Evolutionary conservation across 2,797 vertebrate species (phyloP).

Genomic region (Peromyscus nudipes): DNA sequence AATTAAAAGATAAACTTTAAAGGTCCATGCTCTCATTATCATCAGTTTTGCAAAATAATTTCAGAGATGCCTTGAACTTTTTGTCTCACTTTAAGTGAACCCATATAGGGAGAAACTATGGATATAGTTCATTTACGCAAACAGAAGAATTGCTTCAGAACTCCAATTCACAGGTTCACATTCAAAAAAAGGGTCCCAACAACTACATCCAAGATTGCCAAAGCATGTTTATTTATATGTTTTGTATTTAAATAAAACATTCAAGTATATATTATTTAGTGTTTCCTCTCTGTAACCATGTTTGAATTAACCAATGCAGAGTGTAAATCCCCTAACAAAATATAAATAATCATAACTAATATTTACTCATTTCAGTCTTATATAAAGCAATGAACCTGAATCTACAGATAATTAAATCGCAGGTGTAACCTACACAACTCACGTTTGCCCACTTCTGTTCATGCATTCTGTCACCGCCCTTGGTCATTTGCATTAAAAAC

Average conservation of each 20-base stretch:
- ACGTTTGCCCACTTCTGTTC: not conserved
- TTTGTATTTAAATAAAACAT: slow-evolving; percentile 48
- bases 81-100: not conserved
- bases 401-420: not conserved
- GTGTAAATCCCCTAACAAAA: not conserved
- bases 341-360: not conserved
- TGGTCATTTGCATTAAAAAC: not conserved
- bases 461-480: not conserved
- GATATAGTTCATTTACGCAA: not conserved
- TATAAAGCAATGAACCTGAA: not conserved
- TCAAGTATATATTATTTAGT: not conserved
- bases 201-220: not conserved
- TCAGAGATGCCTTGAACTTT: slow-evolving; percentile 35
- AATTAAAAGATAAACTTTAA: not conserved
- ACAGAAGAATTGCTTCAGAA: slow-evolving; percentile 57
- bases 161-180: not conserved
- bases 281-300: not conserved
- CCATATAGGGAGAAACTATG: not conserved
- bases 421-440: not conserved
- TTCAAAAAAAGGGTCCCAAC: slow-evolving; percentile 5
- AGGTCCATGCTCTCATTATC: not conserved
- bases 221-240: not conserved
- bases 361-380: not conserved
- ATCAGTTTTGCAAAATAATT: not conserved
- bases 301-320: slow-evolving; percentile 3